Base-by-base conservation (phyloP, 2,888 invertebrate species). In the Crioceris asparagi region DNA sequence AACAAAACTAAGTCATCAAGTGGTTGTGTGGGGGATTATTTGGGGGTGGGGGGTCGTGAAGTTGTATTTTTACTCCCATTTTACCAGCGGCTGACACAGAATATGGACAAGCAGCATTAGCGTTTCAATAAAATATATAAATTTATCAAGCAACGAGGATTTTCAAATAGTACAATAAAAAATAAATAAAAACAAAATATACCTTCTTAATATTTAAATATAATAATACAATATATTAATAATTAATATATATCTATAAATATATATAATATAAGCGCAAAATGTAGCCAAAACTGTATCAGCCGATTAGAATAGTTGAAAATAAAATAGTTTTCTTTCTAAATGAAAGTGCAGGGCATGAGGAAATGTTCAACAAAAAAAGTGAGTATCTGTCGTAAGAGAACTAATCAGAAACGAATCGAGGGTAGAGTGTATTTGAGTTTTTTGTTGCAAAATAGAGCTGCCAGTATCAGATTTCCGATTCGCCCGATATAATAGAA, bases 141-240 rank as follows among this genome's bases (percentile, higher is more conserved):
- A 60, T 59, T 59, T 59, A 61, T 61, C 59, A 59, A 57, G 61
- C 61, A 63, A 64, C 62, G 60, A 60, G 56, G 59, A 57, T 61
- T 59, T 56, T 59, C 55, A 53, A 58, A 54, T 56, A 52, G 55
- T 61, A 59, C 56, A 60, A 59, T 61, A 63, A 62, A 61, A 64
- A 62, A 62, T 63, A 63, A 62, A 63, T 61, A 62, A 63, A 62
- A 62, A 63, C 60, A 62, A 60, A 62, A 57, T 59, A 57, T 57
- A 57, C 51, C 52, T 53, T 57, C 55, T 55, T 52, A 55, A 49
- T 56, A 54, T 54, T 55, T 56, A 55, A 53, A 51, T 52, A 53
- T 53, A 56, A 51, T 54, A 53, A 54, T 57, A 57, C 49, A 53
- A n/a, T 53, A 51, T 53, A 54, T 51, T 54, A 54, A 55, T 56